Conservation (phyloP, 1,140 invertebrate genomes). For the Megalonaias nervosa region DNA sequence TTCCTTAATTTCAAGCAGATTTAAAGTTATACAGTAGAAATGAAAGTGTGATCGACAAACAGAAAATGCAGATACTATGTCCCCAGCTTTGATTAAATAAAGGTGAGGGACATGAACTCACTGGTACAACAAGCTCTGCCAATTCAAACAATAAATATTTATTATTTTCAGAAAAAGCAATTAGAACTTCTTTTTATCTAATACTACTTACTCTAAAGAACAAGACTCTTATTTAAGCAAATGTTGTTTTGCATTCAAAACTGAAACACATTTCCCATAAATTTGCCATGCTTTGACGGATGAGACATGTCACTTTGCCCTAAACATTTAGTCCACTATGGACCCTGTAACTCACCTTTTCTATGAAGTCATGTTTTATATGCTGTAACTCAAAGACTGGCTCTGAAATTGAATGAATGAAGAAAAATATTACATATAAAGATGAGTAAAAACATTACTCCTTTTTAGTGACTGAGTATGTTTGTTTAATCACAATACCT, state of each 20-base stretch:
- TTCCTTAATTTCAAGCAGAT: too few species aligned
- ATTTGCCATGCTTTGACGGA: too few species aligned
- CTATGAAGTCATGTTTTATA: constrained; percentile 64
- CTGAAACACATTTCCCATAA: too few species aligned
- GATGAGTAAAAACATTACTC: not conserved
- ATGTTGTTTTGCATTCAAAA: too few species aligned
- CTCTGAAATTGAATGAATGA: constrained; percentile 43
- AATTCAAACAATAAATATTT: not conserved
- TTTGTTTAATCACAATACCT: not conserved
- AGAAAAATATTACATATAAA: constrained; percentile 1
- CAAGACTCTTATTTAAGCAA: too few species aligned
- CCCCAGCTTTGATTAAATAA: not conserved
- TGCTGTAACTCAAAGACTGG: constrained; percentile 53
- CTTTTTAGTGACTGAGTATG: too few species aligned
- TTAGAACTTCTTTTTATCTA: not conserved
- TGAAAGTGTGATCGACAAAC: not conserved
- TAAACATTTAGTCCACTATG: too few species aligned
- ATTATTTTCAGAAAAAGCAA: not conserved
- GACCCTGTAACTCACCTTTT: constrained; percentile 48
- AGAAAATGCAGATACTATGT: not conserved
- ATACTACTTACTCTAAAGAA: too few species aligned
- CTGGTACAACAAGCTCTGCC: not conserved
- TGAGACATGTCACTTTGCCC: too few species aligned
- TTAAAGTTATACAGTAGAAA: too few species aligned
- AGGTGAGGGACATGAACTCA: not conserved